Percentiles rank a stretch among this genome's conserved stretches.
Evolutionary conservation across 1,140 invertebrate genomes (phyloP).

Genomic region (Lepidurus apus): DNA sequence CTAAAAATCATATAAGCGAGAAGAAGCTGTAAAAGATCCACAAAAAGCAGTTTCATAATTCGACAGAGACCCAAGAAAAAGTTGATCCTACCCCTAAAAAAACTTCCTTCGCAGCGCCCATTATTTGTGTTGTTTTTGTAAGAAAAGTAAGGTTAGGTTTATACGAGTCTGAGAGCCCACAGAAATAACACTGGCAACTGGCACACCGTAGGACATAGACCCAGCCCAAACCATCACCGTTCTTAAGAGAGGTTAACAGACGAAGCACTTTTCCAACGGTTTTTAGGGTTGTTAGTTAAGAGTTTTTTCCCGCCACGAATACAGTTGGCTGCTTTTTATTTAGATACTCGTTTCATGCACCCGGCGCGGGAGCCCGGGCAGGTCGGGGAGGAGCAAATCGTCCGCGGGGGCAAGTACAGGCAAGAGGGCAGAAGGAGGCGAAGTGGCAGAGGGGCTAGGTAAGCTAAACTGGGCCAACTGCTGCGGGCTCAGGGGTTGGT

Average conservation of each 20-base stretch:
- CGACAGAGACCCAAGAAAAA: conserved; percentile 8
- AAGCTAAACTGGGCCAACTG: conserved; percentile 37
- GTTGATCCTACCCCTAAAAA: conserved; percentile 1
- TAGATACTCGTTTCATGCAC: conserved; percentile 68
- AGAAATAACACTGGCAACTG: not conserved
- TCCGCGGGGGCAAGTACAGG: conserved; percentile 26
- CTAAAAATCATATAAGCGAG: not conserved
- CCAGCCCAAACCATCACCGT: conserved; percentile 12
- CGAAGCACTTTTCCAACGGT: not conserved
- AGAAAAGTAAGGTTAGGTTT: not conserved
- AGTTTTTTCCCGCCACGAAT: not conserved
- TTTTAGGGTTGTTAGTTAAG: not conserved
- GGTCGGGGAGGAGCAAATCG: conserved; percentile 30
- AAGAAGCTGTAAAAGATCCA: not conserved
- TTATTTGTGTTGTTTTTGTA: not conserved
- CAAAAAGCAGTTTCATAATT: not conserved
- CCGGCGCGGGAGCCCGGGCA: conserved; percentile 58
- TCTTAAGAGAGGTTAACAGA: not conserved
- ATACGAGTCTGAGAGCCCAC: not conserved
- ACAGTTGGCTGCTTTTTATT: conserved; percentile 28
- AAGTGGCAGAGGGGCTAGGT: conserved; percentile 9
- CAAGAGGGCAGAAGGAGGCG: conserved; percentile 35
- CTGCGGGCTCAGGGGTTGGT: conserved; percentile 37
- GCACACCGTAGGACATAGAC: not conserved
- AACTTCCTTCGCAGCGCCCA: not conserved